phyloP scores from a whole-genome alignment of 2,888 invertebrate genomes.

The Galerucella nymphaeae region DNA sequence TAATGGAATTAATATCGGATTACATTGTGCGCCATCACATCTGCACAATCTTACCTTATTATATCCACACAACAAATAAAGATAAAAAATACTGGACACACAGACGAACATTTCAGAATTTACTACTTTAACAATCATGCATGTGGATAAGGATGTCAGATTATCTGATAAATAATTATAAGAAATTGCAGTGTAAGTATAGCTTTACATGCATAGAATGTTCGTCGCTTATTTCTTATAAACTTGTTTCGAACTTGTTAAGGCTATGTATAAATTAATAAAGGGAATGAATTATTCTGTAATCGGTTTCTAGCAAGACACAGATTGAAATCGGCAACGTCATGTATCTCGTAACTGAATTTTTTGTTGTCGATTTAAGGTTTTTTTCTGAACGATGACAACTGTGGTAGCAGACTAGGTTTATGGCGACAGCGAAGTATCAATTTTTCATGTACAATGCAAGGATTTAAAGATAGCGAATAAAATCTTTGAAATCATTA shows the following conservation, averaged over 20 bases:
- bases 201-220: conserved; percentile 40
- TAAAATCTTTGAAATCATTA: no score
- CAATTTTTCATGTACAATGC: no score
- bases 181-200: conserved; percentile 45
- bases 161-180: conserved; percentile 47
- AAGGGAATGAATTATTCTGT: conserved; percentile 28
- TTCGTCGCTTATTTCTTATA: conserved; percentile 24
- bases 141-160: conserved; percentile 43
- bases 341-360: neutral
- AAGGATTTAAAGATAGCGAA: no score
- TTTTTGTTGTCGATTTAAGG: neutral
- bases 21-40: neutral
- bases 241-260: conserved; percentile 29
- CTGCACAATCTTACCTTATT: neutral
- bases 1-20: neutral
- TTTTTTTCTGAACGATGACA: neutral
- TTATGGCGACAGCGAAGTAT: neutral
- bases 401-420: neutral
- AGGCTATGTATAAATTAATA: conserved; percentile 34
- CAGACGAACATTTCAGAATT: conserved; percentile 27
- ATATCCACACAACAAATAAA: neutral
- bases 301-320: conserved; percentile 21
- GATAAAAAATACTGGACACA: conserved; percentile 21
- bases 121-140: conserved; percentile 39
- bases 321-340: conserved; percentile 22